Conservation (phyloP, 2,797 vertebrate genomes). For the Sylvilagus floridanus region DNA sequence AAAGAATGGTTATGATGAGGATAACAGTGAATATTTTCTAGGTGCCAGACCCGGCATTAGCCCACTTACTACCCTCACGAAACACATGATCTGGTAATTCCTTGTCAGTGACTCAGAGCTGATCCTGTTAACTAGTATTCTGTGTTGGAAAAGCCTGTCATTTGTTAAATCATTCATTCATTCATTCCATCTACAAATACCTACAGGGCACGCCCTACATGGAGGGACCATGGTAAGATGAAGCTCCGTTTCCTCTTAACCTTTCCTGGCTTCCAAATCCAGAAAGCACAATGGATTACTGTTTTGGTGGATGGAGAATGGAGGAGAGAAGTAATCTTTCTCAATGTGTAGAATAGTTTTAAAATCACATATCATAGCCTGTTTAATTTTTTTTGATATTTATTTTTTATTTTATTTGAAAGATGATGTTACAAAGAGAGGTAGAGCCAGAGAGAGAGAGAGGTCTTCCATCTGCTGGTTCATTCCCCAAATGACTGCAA, state of each 20-base stretch:
- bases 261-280: neutral
- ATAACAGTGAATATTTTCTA: fast-evolving
- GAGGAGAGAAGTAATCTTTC: neutral
- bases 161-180: no score
- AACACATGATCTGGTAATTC: no score
- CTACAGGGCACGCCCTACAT: neutral
- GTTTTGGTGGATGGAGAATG: neutral
- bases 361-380: neutral
- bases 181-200: neutral
- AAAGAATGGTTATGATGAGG: no score
- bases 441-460: no score
- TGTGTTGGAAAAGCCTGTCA: neutral
- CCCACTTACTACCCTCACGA: neutral
- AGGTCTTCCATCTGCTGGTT: no score
- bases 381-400: neutral
- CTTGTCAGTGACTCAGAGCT: neutral
- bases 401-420: no score
- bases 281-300: neutral
- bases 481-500: no score
- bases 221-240: no score
- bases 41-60: neutral
- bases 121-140: neutral
- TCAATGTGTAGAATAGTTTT: neutral
- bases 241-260: neutral
- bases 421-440: no score